Conservation (phyloP, 2,113 vertebrate genomes). For the Myiagra hebetior region DNA sequence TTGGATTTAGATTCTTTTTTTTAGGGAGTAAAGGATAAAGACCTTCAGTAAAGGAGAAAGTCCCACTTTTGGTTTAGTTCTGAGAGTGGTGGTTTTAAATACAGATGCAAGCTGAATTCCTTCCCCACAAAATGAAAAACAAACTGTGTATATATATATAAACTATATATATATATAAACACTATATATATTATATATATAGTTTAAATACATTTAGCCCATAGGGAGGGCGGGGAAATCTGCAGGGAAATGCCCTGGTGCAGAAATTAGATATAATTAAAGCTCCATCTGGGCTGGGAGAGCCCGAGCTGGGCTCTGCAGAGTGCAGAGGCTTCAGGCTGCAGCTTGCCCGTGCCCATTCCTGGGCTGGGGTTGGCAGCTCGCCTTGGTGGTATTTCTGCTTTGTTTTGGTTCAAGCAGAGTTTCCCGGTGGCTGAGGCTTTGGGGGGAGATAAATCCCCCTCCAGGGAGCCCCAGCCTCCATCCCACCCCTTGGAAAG, state of each 20-base stretch:
- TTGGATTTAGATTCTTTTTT: background rate
- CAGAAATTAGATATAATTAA: background rate
- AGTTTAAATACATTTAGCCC: background rate
- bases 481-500: background rate
- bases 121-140: background rate
- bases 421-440: background rate
- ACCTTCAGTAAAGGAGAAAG: background rate
- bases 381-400: background rate
- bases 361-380: background rate
- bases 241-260: background rate
- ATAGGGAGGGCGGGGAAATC: accelerated
- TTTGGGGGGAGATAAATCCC: conserved; percentile 27
- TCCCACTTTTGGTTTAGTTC: background rate
- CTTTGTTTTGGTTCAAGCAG: background rate
- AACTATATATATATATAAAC: background rate
- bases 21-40: background rate
- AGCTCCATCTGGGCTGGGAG: background rate
- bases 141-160: background rate
- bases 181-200: background rate
- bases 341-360: background rate
- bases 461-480: background rate
- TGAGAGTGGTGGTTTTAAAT: background rate
- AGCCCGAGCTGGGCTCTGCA: background rate
- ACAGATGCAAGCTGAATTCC: background rate
- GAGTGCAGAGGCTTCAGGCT: accelerated